phyloP scores from a whole-genome alignment of 2,797 vertebrate species.

The Morelia viridis region DNA sequence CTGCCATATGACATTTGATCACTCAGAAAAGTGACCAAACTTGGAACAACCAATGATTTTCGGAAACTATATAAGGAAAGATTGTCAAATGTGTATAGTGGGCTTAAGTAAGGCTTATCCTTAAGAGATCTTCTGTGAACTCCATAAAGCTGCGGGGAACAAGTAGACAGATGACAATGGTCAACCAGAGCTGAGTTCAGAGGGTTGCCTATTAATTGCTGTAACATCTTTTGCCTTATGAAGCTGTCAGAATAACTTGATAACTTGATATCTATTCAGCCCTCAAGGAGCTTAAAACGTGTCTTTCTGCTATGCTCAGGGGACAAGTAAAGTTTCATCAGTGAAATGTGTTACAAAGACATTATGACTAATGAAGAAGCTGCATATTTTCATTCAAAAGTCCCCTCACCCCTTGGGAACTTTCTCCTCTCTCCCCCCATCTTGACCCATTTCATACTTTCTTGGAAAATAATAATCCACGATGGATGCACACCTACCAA shows the following conservation, averaged over 20 bases:
- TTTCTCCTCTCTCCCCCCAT: background rate
- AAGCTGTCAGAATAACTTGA: background rate
- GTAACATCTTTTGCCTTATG: background rate
- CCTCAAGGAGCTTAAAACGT: background rate
- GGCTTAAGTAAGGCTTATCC: background rate
- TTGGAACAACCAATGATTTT: background rate
- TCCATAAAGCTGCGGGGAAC: background rate
- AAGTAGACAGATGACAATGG: background rate
- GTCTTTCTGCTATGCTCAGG: background rate
- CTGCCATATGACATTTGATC: background rate
- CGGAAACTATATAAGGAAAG: background rate
- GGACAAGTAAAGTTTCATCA: background rate
- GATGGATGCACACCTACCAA: background rate
- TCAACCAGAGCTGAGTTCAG: background rate
- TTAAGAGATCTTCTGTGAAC: background rate
- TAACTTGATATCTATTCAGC: background rate
- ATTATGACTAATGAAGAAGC: background rate
- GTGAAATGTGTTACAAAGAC: background rate
- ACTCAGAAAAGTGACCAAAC: background rate
- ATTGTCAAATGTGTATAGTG: background rate
- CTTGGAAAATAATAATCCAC: slow-evolving; percentile 23
- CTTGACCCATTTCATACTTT: background rate
- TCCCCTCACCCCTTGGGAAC: background rate
- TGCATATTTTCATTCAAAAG: background rate
- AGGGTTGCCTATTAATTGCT: background rate